Base-by-base conservation (phyloP, 37 sponge, comb jelly and placozoan species). In the Halichondria panicea region DNA sequence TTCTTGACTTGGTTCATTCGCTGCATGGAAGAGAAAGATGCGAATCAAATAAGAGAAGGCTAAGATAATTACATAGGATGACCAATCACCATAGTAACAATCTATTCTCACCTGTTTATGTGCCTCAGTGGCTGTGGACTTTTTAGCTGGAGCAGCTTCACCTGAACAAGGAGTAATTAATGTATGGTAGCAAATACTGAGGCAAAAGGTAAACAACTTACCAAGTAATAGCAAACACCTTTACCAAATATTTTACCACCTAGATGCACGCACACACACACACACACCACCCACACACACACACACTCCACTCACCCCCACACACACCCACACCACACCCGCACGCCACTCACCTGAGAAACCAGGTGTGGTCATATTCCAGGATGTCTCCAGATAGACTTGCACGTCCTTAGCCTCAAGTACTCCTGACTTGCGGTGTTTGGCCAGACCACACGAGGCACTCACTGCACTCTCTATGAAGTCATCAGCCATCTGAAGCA, bases 291-390 rank as follows among this genome's bases (percentile, higher is more conserved):
- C n/a, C n/a, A n/a, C n/a, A n/a, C n/a, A n/a, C n/a, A n/a, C n/a
- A n/a, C n/a, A n/a, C n/a, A n/a, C n/a, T n/a, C n/a, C n/a, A n/a
- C n/a, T n/a, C n/a, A n/a, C n/a, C n/a, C n/a, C n/a, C n/a, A n/a
- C n/a, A n/a, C n/a, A n/a, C n/a, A n/a, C n/a, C n/a, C n/a, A n/a
- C n/a, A n/a, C n/a, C 3, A 18, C 50, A 37, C 55, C 25, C 0
- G 15, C 32, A 35, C 48, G 55, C 8, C 84, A 89, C 5, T 93
- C 94, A 32, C 33, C 39, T 18, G 81, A 80, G 57, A 93, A 93
- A 1, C 97, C 97, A 24, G 97, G 97, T 2, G 90, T 90, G 81
- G 76, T 88, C 76, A 96, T 94, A 68, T 96, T 96, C 95, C 95
- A 96, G 25, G 79, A 71, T 78, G 64, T 33, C 40, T 74, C 40